Base-by-base conservation (phyloP, 2,888 invertebrate species). In the Andrena hattorfiana region DNA sequence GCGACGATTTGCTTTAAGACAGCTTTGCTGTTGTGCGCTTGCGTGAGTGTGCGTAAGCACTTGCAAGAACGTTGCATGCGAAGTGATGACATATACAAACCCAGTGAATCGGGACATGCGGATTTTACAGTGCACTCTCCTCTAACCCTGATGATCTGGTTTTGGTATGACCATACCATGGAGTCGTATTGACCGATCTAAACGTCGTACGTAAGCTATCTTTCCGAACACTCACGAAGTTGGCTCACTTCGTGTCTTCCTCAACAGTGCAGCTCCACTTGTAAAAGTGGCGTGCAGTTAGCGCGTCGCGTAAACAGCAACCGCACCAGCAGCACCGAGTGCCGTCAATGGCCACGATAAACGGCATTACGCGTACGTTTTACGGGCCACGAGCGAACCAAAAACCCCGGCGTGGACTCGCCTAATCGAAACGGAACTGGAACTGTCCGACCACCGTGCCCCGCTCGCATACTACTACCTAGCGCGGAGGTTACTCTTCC, bases 371-470 rank as follows among this genome's bases (percentile, higher is more conserved):
- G 88, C 87, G 89, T 88, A 81, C 78, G 84, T 67, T 84, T 80
- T 69, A 72, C 81, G 77, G 78, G 84, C 85, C 74, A 75, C 74
- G 71, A 85, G 77, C 81, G 78, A 86, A 85, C 87, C 83, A 84
- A 89, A 89, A 89, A 84, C 75, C 85, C 84, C 85, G 84, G 83
- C 83, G 87, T 87, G 87, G 88, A 84, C 89, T 90, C 87, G 89
- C 89, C 90, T 91, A 91, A 91, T 90, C 91, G 90, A 91, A 91
- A 91, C 91, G 91, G 89, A 91, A 90, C 91, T 89, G 89, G 89
- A 91, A 90, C 90, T 89, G 89, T 89, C 90, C 89, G 91, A 91
- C 89, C 89, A 89, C 91, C 89, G 89, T 88, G 81, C 87, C 59
- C 59, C 87, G 89, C 87, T 89, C 89, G 87, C 89, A 87, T 88